Evolutionary conservation across 1,140 invertebrate species (phyloP), one percentile per base, ranked within the genome.

Genomic region (Cyphomyrmex costatus): DNA sequence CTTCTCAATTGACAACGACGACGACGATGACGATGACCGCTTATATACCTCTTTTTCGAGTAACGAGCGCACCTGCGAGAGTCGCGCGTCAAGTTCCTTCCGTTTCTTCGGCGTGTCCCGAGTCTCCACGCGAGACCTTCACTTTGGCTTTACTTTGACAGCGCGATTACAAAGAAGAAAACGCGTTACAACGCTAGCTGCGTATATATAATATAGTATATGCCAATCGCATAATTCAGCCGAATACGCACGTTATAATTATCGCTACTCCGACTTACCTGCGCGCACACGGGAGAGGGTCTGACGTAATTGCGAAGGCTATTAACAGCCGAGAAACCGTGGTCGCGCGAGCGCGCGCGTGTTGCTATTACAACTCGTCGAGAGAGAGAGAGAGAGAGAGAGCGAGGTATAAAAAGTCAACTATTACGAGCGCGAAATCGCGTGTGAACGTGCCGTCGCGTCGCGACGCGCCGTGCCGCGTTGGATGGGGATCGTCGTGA

Each of bases 241-340:
- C 66, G 66, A 71, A 82, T 82, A 73, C 53, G 51, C 79, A 53
- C 24, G 53, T 71, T 82, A n/a, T 82, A 82, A 82, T 82, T 82
- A 71, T 46, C 63, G 27, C 46, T 30, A 30, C 14, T 36, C 5
- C 63, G 27, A 51, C 27, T 68, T 27, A 24, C 24, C 19, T 2
- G 36, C 10, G 10, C 27, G 49, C 19, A 24, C 30, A 49, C 36
- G 58, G n/a, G 5, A n/a, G 65, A 71, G 14, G 21, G 24, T 46
- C 42, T 56, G 66, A 71, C 24, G 79, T 58, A 82, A 82, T 82
- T 82, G 51, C 78, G 12, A 68, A n/a, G 78, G 66, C 56, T 46
- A 82, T 73, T 73, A 60, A 82, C 63, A 10, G 21, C 79, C 51
- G 51, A 36, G 33, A 82, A 82, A 71, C 33, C 16, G 49, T 66